Evolutionary conservation across 2,113 vertebrate species (phyloP).

Genomic region (Columbina picui): DNA sequence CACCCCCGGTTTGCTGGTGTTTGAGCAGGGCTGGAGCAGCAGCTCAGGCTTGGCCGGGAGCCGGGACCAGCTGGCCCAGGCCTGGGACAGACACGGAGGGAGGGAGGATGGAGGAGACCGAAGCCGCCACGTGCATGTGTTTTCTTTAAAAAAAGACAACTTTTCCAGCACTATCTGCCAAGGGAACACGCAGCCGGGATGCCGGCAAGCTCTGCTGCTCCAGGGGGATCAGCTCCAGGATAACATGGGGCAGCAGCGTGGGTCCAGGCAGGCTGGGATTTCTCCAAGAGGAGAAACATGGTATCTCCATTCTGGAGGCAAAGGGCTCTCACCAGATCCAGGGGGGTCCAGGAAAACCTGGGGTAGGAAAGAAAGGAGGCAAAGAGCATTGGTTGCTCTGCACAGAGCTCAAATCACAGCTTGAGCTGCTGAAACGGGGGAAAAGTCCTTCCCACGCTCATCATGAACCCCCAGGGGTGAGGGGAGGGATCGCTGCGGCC

Average conservation of each 20-base stretch:
- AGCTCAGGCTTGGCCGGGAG: slow-evolving; percentile 40
- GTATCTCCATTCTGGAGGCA: background rate
- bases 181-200: background rate
- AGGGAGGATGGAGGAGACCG: background rate
- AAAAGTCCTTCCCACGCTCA: slow-evolving; percentile 17
- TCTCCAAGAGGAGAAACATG: accelerated
- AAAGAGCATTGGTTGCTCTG: background rate
- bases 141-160: background rate
- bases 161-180: slow-evolving; percentile 46
- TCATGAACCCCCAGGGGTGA: background rate
- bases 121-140: slow-evolving; percentile 42
- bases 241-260: accelerated
- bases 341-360: no score
- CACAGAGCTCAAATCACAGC: background rate
- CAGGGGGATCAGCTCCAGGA: accelerated
- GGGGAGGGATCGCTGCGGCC: background rate
- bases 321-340: background rate
- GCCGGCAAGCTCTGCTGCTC: background rate
- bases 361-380: background rate
- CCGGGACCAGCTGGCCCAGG: slow-evolving; percentile 35
- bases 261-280: background rate
- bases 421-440: background rate
- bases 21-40: slow-evolving; percentile 22
- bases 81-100: background rate
- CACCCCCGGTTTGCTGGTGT: background rate